phyloP scores from a whole-genome alignment of 2,113 vertebrate species.

The Barnardius zonarius region DNA sequence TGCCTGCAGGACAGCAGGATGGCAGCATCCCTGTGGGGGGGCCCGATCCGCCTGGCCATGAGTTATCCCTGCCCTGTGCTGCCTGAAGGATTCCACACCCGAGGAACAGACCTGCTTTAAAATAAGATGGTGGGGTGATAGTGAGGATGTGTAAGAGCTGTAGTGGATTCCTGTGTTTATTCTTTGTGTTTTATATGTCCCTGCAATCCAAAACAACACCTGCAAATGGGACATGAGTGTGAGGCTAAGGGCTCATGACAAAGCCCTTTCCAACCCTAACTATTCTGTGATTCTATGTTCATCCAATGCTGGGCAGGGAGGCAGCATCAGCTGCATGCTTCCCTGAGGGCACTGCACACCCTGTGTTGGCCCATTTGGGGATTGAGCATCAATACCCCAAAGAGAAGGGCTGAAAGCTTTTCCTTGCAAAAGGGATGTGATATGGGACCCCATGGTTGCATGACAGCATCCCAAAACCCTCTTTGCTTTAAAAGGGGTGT shows the following conservation, averaged over 20 bases:
- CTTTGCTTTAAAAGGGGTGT: neutral
- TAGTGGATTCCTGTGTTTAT: neutral
- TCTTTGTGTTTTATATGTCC: neutral
- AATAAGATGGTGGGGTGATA: neutral
- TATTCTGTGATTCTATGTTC: neutral
- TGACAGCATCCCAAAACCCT: neutral
- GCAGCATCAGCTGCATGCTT: neutral
- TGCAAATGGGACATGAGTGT: neutral
- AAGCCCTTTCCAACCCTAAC: neutral
- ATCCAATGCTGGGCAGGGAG: accelerated
- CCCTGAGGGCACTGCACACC: neutral
- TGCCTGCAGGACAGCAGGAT: neutral
- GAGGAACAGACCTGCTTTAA: neutral
- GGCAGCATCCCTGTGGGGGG: neutral
- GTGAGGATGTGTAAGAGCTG: accelerated
- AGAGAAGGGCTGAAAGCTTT: neutral
- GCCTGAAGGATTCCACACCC: neutral
- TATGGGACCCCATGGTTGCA: neutral
- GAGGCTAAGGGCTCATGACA: neutral
- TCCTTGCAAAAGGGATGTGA: neutral
- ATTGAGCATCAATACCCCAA: neutral
- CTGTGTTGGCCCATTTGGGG: accelerated
- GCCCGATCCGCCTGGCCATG: neutral
- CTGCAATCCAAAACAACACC: neutral
- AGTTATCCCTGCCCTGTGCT: neutral